These are phyloP conservation scores for Anoplopoma fimbria DNA, from an alignment of 2,113 vertebrate species.

Conservation along the genomic window DNA sequence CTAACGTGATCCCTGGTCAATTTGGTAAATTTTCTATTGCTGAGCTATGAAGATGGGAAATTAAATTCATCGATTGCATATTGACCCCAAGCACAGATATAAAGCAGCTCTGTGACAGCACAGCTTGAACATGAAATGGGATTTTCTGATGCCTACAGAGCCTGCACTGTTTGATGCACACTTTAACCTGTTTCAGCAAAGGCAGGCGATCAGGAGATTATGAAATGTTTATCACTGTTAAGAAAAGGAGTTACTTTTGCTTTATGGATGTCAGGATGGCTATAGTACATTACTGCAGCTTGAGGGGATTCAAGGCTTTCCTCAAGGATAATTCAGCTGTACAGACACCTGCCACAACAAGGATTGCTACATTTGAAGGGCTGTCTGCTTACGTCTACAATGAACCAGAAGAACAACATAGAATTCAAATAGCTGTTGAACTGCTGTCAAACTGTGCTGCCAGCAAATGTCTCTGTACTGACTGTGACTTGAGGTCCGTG, in stretches of 20 bases:
- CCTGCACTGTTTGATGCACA: not conserved
- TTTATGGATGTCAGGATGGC: not conserved
- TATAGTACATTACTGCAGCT: conserved; percentile 1
- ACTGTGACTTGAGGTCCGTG: conserved; percentile 4
- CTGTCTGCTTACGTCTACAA: conserved; percentile 31
- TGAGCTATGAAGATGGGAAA: conserved; percentile 55
- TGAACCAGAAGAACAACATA: conserved; percentile 15
- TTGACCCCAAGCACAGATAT: conserved; percentile 42
- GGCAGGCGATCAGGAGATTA: not conserved
- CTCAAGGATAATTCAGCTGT: conserved; percentile 17
- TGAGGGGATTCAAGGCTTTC: conserved; percentile 16
- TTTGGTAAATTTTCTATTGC: conserved; percentile 43
- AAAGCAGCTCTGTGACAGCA: conserved; percentile 23
- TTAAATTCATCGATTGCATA: conserved; percentile 64
- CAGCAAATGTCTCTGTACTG: conserved; percentile 23
- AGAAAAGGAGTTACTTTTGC: not conserved
- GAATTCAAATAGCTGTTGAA: conserved; percentile 35
- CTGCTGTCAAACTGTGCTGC: conserved; percentile 39
- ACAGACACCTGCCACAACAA: conserved; percentile 46
- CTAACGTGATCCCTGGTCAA: not conserved
- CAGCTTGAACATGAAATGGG: conserved; percentile 51
- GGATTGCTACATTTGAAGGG: conserved; percentile 16
- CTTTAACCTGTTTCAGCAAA: conserved; percentile 28
- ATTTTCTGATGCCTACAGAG: conserved; percentile 41
- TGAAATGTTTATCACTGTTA: not conserved